Evolutionary conservation across 2,888 invertebrate genomes (phyloP).

Genomic region (Caradrina kadenii): DNA sequence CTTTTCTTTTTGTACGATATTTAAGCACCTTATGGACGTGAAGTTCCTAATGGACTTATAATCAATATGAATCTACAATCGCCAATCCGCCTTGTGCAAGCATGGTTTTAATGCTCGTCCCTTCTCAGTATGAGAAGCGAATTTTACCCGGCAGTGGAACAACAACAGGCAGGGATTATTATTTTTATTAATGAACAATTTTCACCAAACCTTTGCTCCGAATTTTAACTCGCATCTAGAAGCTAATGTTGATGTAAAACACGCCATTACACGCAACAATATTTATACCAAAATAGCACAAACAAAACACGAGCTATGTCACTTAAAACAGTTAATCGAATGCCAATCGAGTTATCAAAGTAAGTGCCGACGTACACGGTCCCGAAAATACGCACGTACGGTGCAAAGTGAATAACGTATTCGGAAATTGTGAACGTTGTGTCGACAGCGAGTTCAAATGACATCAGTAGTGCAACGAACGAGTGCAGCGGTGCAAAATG

Average conservation of each 20-base stretch:
- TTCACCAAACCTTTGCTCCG: no score
- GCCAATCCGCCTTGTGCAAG: no score
- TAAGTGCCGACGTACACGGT: constrained; percentile 45
- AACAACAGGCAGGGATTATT: no score
- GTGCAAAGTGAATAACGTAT: constrained; percentile 64
- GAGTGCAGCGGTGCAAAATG: constrained; percentile 57
- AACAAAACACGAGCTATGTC: constrained; percentile 29
- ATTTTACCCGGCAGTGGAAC: no score
- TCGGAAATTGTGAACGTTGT: constrained; percentile 64
- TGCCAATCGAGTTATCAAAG: constrained; percentile 61
- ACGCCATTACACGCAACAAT: background rate
- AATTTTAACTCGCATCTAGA: no score
- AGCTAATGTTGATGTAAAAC: background rate
- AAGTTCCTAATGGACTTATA: no score
- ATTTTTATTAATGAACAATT: no score
- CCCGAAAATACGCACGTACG: constrained; percentile 61
- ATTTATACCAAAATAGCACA: constrained; percentile 21
- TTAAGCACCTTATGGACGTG: no score
- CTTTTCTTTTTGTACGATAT: background rate
- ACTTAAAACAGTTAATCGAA: constrained; percentile 43
- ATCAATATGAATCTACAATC: no score
- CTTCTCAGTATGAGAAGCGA: no score
- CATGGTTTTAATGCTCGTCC: no score
- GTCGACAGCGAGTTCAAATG: constrained; percentile 59
- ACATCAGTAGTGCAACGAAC: constrained; percentile 63